These are phyloP conservation scores for Philypnodon macrostomus DNA, from an alignment of 2,797 vertebrate species.

Conservation along the genomic window DNA sequence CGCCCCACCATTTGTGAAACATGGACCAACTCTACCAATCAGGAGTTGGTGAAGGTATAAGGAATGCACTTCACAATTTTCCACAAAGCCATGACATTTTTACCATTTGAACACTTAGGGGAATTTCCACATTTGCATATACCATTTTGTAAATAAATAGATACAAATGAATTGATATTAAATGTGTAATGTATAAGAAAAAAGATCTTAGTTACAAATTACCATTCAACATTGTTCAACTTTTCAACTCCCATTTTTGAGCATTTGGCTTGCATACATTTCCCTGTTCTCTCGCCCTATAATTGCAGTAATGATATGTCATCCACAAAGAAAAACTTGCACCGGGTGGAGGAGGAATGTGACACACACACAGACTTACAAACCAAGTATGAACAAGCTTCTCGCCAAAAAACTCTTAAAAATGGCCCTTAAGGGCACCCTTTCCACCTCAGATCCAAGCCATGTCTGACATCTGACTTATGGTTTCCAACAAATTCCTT, in stretches of 20 bases:
- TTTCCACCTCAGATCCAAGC: slow-evolving; percentile 9
- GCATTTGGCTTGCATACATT: slow-evolving; percentile 28
- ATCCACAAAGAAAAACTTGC: slow-evolving; percentile 57
- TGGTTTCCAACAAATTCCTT: neutral
- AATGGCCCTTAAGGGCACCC: slow-evolving; percentile 24
- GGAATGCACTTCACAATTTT: no score
- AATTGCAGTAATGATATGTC: slow-evolving; percentile 75
- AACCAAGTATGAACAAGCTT: slow-evolving; percentile 59
- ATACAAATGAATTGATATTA: no score
- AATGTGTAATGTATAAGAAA: no score
- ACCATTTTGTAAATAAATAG: no score
- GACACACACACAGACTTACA: slow-evolving; percentile 28
- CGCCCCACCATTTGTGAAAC: no score
- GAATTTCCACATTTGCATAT: no score
- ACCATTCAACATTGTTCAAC: slow-evolving; percentile 8
- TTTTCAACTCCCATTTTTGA: slow-evolving; percentile 20
- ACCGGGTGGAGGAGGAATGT: slow-evolving; percentile 68
- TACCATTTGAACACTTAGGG: no score
- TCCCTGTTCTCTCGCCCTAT: slow-evolving; percentile 55
- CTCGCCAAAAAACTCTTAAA: slow-evolving; percentile 18
- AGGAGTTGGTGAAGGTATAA: no score
- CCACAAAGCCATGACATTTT: no score
- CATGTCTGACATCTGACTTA: slow-evolving; percentile 21
- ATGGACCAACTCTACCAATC: no score
- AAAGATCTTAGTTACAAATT: no score